phyloP scores from a whole-genome alignment of 2,888 invertebrate species.

The Cephus spinipes region DNA sequence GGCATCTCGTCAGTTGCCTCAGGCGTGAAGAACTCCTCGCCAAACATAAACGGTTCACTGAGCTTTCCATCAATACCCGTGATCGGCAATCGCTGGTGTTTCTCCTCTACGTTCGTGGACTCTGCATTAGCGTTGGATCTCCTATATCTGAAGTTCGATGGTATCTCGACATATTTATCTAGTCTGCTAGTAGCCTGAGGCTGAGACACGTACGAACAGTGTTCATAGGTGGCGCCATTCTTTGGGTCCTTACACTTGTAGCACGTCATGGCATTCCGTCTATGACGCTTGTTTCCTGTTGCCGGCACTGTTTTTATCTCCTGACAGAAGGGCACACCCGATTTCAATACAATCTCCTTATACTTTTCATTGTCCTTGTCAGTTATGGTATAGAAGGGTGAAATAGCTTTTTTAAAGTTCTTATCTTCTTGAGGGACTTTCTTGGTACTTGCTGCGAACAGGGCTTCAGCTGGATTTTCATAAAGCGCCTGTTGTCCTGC shows the following conservation, averaged over 20 bases:
- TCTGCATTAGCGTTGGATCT: slow-evolving; percentile 23
- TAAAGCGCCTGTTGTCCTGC: not conserved
- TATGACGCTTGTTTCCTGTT: slow-evolving; percentile 22
- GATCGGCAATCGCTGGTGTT: slow-evolving; percentile 48
- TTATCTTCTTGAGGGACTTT: slow-evolving; percentile 45
- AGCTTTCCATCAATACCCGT: slow-evolving; percentile 32
- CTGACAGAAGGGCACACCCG: slow-evolving; percentile 43
- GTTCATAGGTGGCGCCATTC: slow-evolving; percentile 68
- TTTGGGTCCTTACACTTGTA: slow-evolving; percentile 70
- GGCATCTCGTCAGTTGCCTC: slow-evolving; percentile 67
- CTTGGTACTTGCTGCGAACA: slow-evolving; percentile 32
- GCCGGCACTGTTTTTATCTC: slow-evolving; percentile 28
- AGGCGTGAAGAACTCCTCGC: slow-evolving; percentile 58
- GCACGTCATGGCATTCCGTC: slow-evolving; percentile 64
- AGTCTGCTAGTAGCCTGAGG: slow-evolving; percentile 30
- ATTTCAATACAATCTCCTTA: slow-evolving; percentile 38
- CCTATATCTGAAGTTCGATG: slow-evolving; percentile 11
- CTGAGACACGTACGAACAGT: slow-evolving; percentile 70
- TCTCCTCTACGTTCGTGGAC: slow-evolving; percentile 64
- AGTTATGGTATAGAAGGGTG: slow-evolving; percentile 34
- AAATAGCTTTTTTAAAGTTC: slow-evolving; percentile 40
- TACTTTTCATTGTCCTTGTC: slow-evolving; percentile 34
- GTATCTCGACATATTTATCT: not conserved
- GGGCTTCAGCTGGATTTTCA: slow-evolving; percentile 21
- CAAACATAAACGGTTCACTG: slow-evolving; percentile 65